These are phyloP conservation scores for Latheticus oryzae DNA, from an alignment of 2,888 invertebrate species.

Conservation along the genomic window DNA sequence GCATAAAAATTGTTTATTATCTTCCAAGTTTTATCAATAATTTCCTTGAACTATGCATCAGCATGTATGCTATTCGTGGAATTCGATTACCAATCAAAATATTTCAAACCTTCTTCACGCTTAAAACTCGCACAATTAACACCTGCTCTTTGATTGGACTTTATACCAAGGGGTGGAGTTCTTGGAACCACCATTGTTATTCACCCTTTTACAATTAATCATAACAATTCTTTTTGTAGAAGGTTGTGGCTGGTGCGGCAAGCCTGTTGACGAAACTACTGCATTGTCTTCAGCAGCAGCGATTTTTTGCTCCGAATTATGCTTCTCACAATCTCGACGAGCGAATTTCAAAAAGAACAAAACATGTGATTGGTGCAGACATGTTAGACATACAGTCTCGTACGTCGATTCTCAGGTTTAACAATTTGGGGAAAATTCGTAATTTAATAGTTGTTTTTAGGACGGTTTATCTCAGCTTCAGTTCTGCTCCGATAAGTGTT, in stretches of 20 bases:
- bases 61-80: constrained; percentile 36
- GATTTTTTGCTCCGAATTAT: constrained; percentile 86
- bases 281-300: constrained; percentile 67
- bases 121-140: constrained; percentile 29
- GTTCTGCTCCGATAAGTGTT: constrained; percentile 92
- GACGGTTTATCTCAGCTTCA: constrained; percentile 92
- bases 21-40: constrained; percentile 37
- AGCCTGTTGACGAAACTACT: constrained; percentile 70
- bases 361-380: constrained; percentile 94
- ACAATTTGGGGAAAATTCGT: not conserved
- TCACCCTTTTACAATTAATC: constrained; percentile 14
- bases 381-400: constrained; percentile 89
- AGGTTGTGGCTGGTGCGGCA: constrained; percentile 82
- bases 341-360: constrained; percentile 92
- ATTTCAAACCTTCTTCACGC: constrained; percentile 35
- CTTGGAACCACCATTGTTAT: constrained; percentile 30
- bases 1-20: no score
- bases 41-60: constrained; percentile 32
- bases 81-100: constrained; percentile 36
- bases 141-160: constrained; percentile 35
- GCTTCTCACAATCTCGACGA: constrained; percentile 88
- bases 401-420: constrained; percentile 83
- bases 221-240: constrained; percentile 66
- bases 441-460: constrained; percentile 61
- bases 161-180: constrained; percentile 37